Evolutionary conservation across 2,113 vertebrate genomes (phyloP).

Genomic region (Polypterus senegalus): DNA sequence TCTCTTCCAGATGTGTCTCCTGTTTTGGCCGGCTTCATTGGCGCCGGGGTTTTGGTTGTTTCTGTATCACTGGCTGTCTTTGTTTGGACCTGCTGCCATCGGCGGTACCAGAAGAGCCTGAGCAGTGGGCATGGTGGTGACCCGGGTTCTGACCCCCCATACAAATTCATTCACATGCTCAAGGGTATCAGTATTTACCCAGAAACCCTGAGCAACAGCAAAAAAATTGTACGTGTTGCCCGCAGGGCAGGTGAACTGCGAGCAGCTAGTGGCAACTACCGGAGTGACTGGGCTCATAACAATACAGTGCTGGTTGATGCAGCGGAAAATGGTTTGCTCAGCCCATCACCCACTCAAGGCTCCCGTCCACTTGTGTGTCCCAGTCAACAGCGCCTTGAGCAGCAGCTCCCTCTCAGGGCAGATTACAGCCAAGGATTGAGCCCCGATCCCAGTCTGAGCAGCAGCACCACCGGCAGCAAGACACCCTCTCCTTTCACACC

Average conservation of each 20-base stretch:
- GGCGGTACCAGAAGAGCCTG: conserved; percentile 61
- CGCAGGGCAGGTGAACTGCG: conserved; percentile 25
- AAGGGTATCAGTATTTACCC: conserved; percentile 97
- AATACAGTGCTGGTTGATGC: conserved; percentile 48
- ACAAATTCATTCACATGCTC: conserved; percentile 96
- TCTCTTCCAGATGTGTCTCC: conserved; percentile 76
- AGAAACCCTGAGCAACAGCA: conserved; percentile 80
- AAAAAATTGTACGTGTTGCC: conserved; percentile 58
- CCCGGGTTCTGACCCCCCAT: conserved; percentile 56
- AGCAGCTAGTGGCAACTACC: conserved; percentile 20
- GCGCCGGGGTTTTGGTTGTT: conserved; percentile 77
- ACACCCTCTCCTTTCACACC: conserved; percentile 67
- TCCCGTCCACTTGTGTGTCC: conserved; percentile 25
- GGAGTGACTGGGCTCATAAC: conserved; percentile 20
- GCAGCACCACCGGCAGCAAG: conserved; percentile 57
- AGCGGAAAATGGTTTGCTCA: conserved; percentile 56
- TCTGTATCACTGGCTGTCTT: conserved; percentile 72
- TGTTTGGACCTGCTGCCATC: conserved; percentile 89
- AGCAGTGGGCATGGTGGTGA: conserved; percentile 52
- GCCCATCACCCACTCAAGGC: conserved; percentile 24
- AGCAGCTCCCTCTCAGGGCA: conserved; percentile 58
- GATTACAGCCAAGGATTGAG: conserved; percentile 67
- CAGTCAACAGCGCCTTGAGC: conserved; percentile 34
- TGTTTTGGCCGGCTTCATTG: conserved; percentile 80
- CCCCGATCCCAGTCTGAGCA: conserved; percentile 58